phyloP scores from a whole-genome alignment of 2,797 vertebrate species.

The Protonibea diacanthus region DNA sequence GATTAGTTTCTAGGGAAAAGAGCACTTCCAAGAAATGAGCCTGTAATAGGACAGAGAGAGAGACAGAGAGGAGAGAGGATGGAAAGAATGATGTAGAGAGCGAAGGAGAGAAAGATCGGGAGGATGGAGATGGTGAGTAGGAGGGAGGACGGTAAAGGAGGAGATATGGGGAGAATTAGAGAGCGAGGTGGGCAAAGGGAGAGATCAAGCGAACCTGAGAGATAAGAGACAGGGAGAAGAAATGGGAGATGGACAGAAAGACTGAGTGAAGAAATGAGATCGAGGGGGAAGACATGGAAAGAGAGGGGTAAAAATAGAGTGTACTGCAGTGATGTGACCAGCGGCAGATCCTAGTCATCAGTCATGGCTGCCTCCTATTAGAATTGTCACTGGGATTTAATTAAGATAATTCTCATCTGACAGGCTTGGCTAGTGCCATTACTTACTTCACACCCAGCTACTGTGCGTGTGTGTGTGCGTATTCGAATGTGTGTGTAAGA shows the following conservation, averaged over 20 bases:
- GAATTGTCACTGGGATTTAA: slow-evolving; percentile 85
- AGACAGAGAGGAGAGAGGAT: neutral
- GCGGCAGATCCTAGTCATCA: slow-evolving; percentile 81
- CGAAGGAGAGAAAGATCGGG: neutral
- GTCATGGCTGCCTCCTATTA: slow-evolving; percentile 83
- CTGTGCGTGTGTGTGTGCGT: slow-evolving; percentile 27
- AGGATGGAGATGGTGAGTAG: neutral
- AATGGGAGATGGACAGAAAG: slow-evolving; percentile 27
- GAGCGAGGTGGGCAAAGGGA: slow-evolving; percentile 2
- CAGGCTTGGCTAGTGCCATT: slow-evolving; percentile 79
- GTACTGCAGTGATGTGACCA: slow-evolving; percentile 73
- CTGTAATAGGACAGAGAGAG: slow-evolving; percentile 35
- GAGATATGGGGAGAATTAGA: neutral
- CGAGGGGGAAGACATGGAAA: slow-evolving; percentile 37
- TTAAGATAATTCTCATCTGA: slow-evolving; percentile 87
- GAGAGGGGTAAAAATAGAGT: slow-evolving; percentile 80
- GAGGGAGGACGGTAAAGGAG: slow-evolving; percentile 8
- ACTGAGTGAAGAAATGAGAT: slow-evolving; percentile 55
- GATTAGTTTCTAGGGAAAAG: slow-evolving; percentile 51
- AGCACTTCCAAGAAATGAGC: slow-evolving; percentile 52
- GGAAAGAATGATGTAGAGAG: neutral
- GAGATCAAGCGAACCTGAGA: slow-evolving; percentile 12
- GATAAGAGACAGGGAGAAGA: slow-evolving; percentile 27
- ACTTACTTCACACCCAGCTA: slow-evolving; percentile 70
- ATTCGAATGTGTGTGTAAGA: slow-evolving; percentile 12